phyloP scores from a whole-genome alignment of 2,888 invertebrate genomes.

The Thalpophila matura region DNA sequence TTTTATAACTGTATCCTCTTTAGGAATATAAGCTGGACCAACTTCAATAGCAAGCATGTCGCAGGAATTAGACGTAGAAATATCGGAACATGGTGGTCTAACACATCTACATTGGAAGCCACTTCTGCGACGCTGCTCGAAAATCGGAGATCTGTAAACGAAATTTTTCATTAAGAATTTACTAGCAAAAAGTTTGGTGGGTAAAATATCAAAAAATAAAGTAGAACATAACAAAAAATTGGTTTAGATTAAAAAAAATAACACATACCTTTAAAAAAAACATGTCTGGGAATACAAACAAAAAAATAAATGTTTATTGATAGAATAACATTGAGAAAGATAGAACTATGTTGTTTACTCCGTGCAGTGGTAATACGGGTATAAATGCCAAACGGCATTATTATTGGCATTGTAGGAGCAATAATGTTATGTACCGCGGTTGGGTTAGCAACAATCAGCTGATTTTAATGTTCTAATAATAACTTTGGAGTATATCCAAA shows the following conservation, averaged over 20 bases:
- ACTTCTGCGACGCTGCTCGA: neutral
- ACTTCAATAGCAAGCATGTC: neutral
- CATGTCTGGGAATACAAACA: neutral
- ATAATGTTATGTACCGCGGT: slow-evolving; percentile 45
- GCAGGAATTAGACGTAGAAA: slow-evolving; percentile 3
- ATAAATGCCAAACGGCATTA: slow-evolving; percentile 76
- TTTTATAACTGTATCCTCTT: too few relatives aligned
- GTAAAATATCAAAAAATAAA: neutral
- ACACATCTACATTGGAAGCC: slow-evolving; percentile 25
- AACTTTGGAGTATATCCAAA: slow-evolving; percentile 56
- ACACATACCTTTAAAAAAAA: slow-evolving; percentile 27
- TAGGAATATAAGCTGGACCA: too few relatives aligned
- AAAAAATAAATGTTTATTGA: slow-evolving; percentile 12
- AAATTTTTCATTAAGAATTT: neutral
- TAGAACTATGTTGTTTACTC: slow-evolving; percentile 70
- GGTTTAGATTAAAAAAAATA: neutral
- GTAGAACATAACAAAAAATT: neutral
- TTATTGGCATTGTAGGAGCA: slow-evolving; percentile 69
- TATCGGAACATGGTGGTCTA: slow-evolving; percentile 17
- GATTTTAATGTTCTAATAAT: slow-evolving; percentile 53
- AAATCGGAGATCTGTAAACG: slow-evolving; percentile 31
- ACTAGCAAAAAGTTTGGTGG: neutral
- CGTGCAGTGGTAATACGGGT: slow-evolving; percentile 62
- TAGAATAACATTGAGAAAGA: neutral
- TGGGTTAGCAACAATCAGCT: slow-evolving; percentile 66